Percentiles rank a stretch among this genome's conserved stretches.
phyloP scores from a whole-genome alignment of 2,888 invertebrate species.

The Sinodicranocentrus sp. region DNA sequence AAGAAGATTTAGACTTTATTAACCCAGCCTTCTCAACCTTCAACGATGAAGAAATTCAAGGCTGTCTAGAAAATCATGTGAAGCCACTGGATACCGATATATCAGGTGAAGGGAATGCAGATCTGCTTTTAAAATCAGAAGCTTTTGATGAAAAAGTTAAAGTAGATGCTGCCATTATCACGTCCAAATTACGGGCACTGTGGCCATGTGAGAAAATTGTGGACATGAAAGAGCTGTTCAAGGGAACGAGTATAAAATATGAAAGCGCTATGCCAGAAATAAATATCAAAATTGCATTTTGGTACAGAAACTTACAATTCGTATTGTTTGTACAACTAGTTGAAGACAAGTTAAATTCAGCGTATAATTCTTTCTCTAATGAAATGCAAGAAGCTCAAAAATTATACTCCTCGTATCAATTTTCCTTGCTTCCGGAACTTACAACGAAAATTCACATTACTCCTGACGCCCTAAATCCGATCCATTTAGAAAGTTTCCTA shows the following conservation, averaged over 20 bases:
- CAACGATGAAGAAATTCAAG: slow-evolving; percentile 16
- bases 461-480: neutral
- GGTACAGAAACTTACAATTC: slow-evolving; percentile 14
- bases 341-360: neutral
- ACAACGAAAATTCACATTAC: neutral
- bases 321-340: neutral
- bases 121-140: too few relatives aligned
- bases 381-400: neutral
- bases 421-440: neutral
- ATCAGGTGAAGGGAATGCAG: too few relatives aligned
- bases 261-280: neutral
- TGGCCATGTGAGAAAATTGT: slow-evolving; percentile 27
- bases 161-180: slow-evolving; percentile 5
- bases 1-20: neutral
- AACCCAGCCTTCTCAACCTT: neutral
- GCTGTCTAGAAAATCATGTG: neutral
- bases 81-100: neutral
- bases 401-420: slow-evolving; percentile 3
- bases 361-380: neutral
- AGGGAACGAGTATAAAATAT: neutral
- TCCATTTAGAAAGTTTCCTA: neutral
- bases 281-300: neutral
- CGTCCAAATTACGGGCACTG: neutral
- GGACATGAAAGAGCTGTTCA: neutral
- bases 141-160: neutral